phyloP scores from a whole-genome alignment of 2,888 invertebrate species.

The Silvanus unidentatus region DNA sequence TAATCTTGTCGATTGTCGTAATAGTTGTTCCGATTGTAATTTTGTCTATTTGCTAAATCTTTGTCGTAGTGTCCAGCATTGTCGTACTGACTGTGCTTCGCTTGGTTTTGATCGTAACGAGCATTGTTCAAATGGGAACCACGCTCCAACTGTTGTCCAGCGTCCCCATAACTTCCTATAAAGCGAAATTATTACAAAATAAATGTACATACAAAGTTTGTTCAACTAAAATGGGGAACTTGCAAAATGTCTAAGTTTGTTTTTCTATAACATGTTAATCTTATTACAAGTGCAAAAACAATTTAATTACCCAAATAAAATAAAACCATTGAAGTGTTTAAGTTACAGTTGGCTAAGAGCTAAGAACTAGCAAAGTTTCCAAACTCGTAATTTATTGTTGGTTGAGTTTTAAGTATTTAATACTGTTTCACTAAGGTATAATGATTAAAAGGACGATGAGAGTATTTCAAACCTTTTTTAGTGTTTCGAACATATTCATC shows the following conservation, averaged over 20 bases:
- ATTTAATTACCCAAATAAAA: too few relatives aligned
- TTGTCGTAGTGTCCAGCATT: constrained; percentile 36
- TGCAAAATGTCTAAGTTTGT: too few relatives aligned
- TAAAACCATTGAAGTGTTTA: too few relatives aligned
- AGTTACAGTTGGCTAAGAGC: too few relatives aligned
- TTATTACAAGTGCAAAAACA: too few relatives aligned
- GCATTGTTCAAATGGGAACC: constrained; percentile 32
- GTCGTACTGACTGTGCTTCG: constrained; percentile 34
- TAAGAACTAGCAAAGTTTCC: too few relatives aligned
- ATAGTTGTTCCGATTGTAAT: constrained; percentile 36
- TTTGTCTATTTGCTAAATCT: constrained; percentile 31
- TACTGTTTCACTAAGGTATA: background rate
- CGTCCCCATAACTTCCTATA: constrained; percentile 30
- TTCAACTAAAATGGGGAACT: background rate
- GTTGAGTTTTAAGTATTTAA: too few relatives aligned
- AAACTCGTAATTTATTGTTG: too few relatives aligned
- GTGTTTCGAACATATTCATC: constrained; percentile 39
- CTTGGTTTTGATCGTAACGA: constrained; percentile 32
- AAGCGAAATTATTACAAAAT: constrained; percentile 13
- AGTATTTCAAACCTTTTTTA: constrained; percentile 24
- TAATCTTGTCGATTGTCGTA: constrained; percentile 32
- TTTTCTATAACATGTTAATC: too few relatives aligned
- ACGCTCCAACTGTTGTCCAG: constrained; percentile 26
- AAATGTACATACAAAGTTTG: too few relatives aligned
- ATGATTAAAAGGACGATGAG: background rate